Percentiles rank a stretch among this genome's conserved stretches.
phyloP scores from a whole-genome alignment of 1,140 invertebrate genomes.

The Araneus ventricosus region DNA sequence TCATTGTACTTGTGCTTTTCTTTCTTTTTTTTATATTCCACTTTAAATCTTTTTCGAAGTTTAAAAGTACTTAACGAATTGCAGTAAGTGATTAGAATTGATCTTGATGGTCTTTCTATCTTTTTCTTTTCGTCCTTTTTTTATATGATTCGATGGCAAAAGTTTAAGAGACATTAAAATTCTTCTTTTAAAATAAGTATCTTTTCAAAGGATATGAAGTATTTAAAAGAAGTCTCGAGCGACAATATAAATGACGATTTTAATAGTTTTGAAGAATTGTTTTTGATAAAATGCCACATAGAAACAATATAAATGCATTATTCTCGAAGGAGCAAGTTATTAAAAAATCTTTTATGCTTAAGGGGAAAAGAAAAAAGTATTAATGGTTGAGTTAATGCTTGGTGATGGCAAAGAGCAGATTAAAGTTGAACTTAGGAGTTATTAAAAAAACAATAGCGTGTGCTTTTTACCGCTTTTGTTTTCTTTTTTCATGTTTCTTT shows the following conservation, averaged over 20 bases:
- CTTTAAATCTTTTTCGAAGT: slow-evolving; percentile 17
- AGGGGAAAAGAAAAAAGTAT: neutral
- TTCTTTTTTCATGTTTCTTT: too few species aligned
- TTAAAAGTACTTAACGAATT: slow-evolving; percentile 60
- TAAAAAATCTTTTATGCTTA: neutral
- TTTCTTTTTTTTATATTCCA: neutral
- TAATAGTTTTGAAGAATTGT: slow-evolving; percentile 18
- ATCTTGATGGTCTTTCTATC: slow-evolving; percentile 27
- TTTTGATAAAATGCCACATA: neutral
- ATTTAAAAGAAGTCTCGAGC: neutral
- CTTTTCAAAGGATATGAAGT: slow-evolving; percentile 5
- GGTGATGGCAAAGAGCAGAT: neutral
- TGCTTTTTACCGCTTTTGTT: neutral
- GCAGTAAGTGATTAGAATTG: slow-evolving; percentile 67
- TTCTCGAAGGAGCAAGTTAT: neutral
- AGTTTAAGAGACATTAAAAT: slow-evolving; percentile 12
- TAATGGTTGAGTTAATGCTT: neutral
- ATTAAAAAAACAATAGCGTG: neutral
- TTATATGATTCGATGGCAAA: slow-evolving; percentile 31
- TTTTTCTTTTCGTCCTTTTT: neutral
- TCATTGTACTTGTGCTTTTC: neutral
- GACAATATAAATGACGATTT: slow-evolving; percentile 21
- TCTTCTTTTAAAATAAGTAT: slow-evolving; percentile 27
- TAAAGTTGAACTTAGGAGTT: neutral
- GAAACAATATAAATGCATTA: neutral